Conservation (phyloP, 2,797 vertebrate genomes). For the Phoebastria nigripes region DNA sequence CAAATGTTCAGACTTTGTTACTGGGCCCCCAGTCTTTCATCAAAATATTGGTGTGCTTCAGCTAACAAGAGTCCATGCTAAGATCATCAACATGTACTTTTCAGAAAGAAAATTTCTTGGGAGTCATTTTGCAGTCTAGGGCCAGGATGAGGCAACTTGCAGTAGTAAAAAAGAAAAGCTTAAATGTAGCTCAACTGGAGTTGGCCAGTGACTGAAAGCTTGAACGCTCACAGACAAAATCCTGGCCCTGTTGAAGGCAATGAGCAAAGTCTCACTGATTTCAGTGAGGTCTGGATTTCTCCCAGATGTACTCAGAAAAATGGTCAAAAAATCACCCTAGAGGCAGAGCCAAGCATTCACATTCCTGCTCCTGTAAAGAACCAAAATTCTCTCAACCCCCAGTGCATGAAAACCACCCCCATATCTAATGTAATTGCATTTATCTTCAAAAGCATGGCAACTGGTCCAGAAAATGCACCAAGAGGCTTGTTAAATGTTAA, state of each 20-base stretch:
- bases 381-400: background rate
- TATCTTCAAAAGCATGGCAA: slow-evolving; percentile 49
- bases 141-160: slow-evolving; percentile 16
- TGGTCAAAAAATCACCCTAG: background rate
- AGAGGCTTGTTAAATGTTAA: slow-evolving; percentile 61
- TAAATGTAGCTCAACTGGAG: background rate
- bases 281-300: slow-evolving; percentile 10
- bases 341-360: background rate
- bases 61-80: background rate
- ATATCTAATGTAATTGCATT: slow-evolving; percentile 14
- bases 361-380: slow-evolving; percentile 25
- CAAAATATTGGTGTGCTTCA: background rate
- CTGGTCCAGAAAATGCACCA: slow-evolving; percentile 33
- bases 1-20: background rate
- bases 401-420: background rate
- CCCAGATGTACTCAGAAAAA: background rate
- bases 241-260: background rate
- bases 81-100: background rate
- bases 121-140: background rate
- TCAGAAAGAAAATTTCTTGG: slow-evolving; percentile 32
- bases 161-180: background rate
- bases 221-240: slow-evolving; percentile 19
- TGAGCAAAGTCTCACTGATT: slow-evolving; percentile 25
- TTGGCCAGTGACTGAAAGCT: background rate
- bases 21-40: background rate